phyloP scores from a whole-genome alignment of 2,113 vertebrate species.

The Chionomys nivalis region DNA sequence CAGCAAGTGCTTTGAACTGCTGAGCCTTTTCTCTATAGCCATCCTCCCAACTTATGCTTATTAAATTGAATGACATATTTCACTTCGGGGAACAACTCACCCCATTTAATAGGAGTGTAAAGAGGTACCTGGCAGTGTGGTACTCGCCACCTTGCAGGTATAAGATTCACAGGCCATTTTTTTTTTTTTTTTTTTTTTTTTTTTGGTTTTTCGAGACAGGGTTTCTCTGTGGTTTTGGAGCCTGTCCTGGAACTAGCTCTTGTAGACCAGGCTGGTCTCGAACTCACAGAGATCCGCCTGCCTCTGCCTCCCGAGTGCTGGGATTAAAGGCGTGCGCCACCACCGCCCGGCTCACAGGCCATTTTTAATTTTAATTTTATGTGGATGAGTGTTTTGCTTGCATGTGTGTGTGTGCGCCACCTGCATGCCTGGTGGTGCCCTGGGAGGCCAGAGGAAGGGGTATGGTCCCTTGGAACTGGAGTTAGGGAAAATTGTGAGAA shows the following conservation, averaged over 20 bases:
- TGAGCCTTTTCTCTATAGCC: neutral
- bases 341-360: no score
- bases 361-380: neutral
- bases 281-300: no score
- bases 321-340: no score
- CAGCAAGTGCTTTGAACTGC: neutral
- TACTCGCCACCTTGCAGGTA: neutral
- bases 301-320: no score
- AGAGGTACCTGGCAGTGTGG: neutral
- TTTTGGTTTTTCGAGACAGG: no score
- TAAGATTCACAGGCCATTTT: neutral
- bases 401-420: neutral
- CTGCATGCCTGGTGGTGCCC: neutral
- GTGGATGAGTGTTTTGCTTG: neutral
- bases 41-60: neutral
- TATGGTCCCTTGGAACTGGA: neutral
- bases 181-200: no score
- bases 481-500: neutral
- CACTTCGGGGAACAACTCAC: neutral
- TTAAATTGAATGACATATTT: conserved; percentile 31
- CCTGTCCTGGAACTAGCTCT: no score
- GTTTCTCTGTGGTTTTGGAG: no score
- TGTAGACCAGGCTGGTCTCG: no score
- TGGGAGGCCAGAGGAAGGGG: neutral
- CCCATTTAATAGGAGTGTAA: neutral